phyloP scores from a whole-genome alignment of 2,113 vertebrate species.

The Percina caprodes region DNA sequence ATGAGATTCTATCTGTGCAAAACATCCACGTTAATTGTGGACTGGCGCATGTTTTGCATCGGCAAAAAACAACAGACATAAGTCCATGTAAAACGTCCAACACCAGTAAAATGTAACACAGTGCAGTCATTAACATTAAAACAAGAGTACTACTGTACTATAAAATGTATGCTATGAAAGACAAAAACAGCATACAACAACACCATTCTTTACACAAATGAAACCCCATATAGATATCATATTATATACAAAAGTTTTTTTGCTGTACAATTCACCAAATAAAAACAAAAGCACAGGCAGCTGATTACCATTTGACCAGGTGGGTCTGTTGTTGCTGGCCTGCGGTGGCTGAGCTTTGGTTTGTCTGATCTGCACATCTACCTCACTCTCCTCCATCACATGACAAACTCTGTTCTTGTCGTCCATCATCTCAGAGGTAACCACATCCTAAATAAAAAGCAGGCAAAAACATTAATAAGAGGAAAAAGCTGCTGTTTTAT shows the following conservation, averaged over 20 bases:
- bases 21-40: neutral
- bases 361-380: slow-evolving; percentile 27
- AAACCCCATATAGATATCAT: neutral
- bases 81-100: neutral
- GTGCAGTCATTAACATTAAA: neutral
- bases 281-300: neutral
- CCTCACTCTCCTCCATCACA: slow-evolving; percentile 47
- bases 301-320: slow-evolving; percentile 70
- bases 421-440: slow-evolving; percentile 52
- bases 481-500: neutral
- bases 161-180: neutral
- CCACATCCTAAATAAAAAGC: slow-evolving; percentile 14
- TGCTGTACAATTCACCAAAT: neutral
- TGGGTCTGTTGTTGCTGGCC: slow-evolving; percentile 18
- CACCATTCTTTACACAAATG: neutral
- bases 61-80: neutral
- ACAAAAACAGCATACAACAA: neutral
- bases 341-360: slow-evolving; percentile 18
- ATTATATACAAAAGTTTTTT: neutral
- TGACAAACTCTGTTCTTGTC: slow-evolving; percentile 8
- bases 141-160: neutral
- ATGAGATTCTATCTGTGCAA: neutral
- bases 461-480: neutral
- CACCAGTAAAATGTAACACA: neutral
- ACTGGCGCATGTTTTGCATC: neutral